Evolutionary conservation across 1,140 invertebrate genomes (phyloP).

Genomic region (Drosophila arizonae): DNA sequence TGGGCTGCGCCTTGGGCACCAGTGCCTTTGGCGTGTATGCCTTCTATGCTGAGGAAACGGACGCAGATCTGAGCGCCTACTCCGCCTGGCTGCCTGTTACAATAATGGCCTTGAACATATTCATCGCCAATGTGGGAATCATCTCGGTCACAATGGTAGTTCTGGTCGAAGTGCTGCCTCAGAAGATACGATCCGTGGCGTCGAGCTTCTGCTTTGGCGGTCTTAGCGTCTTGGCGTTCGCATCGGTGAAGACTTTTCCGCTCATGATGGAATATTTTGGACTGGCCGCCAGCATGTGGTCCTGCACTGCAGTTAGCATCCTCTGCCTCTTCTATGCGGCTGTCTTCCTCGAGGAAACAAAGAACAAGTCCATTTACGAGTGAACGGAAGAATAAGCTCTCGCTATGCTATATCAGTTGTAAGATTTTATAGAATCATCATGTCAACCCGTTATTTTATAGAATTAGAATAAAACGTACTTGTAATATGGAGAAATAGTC

Average conservation of each 20-base stretch:
- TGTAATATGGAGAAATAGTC: no score
- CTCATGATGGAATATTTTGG: constrained; percentile 67
- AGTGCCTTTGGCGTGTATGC: constrained; percentile 64
- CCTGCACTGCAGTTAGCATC: constrained; percentile 52
- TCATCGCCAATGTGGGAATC: constrained; percentile 65
- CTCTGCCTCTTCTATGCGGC: constrained; percentile 65
- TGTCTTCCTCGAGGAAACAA: constrained; percentile 72
- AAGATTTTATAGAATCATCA: no score
- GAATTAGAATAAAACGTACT: no score
- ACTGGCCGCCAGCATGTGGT: constrained; percentile 74
- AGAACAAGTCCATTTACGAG: constrained; percentile 69
- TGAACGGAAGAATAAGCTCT: constrained; percentile 14
- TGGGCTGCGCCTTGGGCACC: constrained; percentile 53
- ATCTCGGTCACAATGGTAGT: constrained; percentile 75
- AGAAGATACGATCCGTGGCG: constrained; percentile 61
- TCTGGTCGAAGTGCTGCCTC: constrained; percentile 67
- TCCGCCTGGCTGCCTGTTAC: constrained; percentile 68
- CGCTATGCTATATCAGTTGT: no score
- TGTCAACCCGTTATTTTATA: no score
- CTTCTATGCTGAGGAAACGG: constrained; percentile 61
- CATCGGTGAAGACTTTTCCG: constrained; percentile 66
- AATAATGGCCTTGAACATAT: constrained; percentile 71
- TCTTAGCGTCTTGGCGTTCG: constrained; percentile 66
- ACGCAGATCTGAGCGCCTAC: constrained; percentile 47
- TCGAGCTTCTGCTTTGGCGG: constrained; percentile 65